Base-by-base conservation (phyloP, 1,140 invertebrate genomes). In the Lutraria rhynchaena region DNA sequence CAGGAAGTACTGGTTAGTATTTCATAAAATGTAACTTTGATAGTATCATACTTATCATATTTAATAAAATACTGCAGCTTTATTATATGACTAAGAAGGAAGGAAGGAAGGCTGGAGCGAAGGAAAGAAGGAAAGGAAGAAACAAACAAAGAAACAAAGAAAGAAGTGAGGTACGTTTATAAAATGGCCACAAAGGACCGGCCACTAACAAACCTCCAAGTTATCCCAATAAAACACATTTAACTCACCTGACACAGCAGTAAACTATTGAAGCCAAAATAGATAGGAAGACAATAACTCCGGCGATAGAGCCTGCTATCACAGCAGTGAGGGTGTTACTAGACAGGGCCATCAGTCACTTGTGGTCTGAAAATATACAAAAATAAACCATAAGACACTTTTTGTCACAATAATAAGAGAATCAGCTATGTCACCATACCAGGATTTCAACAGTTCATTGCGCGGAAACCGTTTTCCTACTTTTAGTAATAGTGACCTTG, bases 241-340 rank as follows among this genome's bases (percentile, higher is more conserved):
- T n/a, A 46, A 46, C 77, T 70, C 51, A 81, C 78, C 67, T 51
- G 19, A 81, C 24, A 37, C 67, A 74, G 31, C 31, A 71, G 41
- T 81, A 81, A 4, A 81, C 19, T 3, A 81, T 51, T 7, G 37
- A 5, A 29, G 78, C 78, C 3, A 81, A 29, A 31, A 71, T 49
- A 19, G 67, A 53, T 4, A 81, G 49, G 41, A 81, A 27, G 13
- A 81, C 49, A 1, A 81, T 81, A 15, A 81, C 55, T 9, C 78
- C 78, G 29, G 46, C 67, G 1, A 81, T 33, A 37, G 78, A 81
- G 3, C 78, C 78, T 13, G 69, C 67, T 41, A 81, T 63, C 15
- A 81, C 51, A 7, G 67, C 78, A 5, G 58, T 61, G 1, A 71
- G 44, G 33, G 71, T 67, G 1, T 71, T 69, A 11, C 17, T 63